These are phyloP conservation scores for Episyrphus balteatus DNA, from an alignment of 1,140 invertebrate species.

Conservation along the genomic window DNA sequence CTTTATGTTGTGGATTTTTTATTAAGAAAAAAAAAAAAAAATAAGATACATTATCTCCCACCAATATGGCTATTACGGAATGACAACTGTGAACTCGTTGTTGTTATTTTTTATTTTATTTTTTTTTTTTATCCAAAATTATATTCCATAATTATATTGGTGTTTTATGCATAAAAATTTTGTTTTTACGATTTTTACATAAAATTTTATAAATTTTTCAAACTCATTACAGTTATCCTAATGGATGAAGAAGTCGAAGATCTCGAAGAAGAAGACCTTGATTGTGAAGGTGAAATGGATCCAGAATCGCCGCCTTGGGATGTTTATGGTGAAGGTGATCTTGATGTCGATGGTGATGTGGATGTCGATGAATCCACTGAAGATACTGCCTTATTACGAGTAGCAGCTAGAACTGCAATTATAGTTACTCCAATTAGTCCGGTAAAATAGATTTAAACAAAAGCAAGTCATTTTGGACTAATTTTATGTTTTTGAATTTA, in stretches of 20 bases:
- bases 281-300: constrained; percentile 36
- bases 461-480: background rate
- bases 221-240: constrained; percentile 36
- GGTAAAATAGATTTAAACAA: constrained; percentile 14
- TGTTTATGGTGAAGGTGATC: constrained; percentile 37
- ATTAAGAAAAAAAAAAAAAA: too few relatives aligned
- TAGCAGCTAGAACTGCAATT: constrained; percentile 36
- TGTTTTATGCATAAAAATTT: constrained; percentile 8
- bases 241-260: constrained; percentile 43
- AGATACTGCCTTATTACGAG: constrained; percentile 43
- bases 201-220: background rate
- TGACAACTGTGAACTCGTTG: constrained; percentile 26
- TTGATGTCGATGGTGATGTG: constrained; percentile 39
- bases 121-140: background rate
- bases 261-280: constrained; percentile 35
- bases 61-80: constrained; percentile 13
- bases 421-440: constrained; percentile 39
- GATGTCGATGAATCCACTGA: constrained; percentile 41
- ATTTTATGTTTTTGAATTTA: background rate
- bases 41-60: background rate
- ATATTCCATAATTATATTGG: constrained; percentile 7
- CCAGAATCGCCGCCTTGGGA: constrained; percentile 34
- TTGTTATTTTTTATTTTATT: constrained; percentile 8
- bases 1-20: too few relatives aligned
- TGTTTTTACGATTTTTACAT: background rate